Evolutionary conservation across 1,140 invertebrate genomes (phyloP), one percentile per base, ranked within the genome.

Genomic region (Dryas iulia): DNA sequence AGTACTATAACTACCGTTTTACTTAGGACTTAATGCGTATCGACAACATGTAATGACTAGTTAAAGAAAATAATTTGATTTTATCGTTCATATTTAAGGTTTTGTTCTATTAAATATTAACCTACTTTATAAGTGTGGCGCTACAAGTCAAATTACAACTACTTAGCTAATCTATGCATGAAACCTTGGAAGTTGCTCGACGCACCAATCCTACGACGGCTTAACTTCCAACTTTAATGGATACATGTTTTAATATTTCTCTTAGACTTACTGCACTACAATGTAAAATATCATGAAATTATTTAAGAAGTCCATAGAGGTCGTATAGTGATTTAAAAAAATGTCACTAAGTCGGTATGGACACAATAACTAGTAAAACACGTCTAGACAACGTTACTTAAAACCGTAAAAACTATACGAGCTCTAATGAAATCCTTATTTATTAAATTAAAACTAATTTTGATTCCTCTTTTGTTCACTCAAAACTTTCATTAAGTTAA

Each of bases 31-130:
- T 71, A 71, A 73, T 72, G 64, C 61, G 65, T 71, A 75, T 77
- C 73, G 69, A 77, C 71, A 71, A 64, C 72, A 62, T 75, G 76
- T 77, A 75, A 78, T 75, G 58, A 66, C 63, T 66, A 53, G 64
- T 59, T 72, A 65, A 66, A 65, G 68, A 62, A 70, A 71, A 72
- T 71, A 69, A 73, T 75, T 75, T 69, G 59, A 71, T 71, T 74
- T 67, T 71, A 70, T 70, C 63, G 61, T 25, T 31, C 28, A 26
- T 56, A 62, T 53, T 60, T 70, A 70, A 66, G 23, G 53, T 59
- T 69, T 61, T 52, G 21, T 70, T 63, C 18, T 58, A 69, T 69
- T 62, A 70, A 64, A 65, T 65, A 59, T 70, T 65, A 70, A 64
- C 61, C 68, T 65, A 65, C 14, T 65, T 70, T 54, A 23, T 47